phyloP scores from a whole-genome alignment of 2,888 invertebrate species.

The Hydraecia micacea region DNA sequence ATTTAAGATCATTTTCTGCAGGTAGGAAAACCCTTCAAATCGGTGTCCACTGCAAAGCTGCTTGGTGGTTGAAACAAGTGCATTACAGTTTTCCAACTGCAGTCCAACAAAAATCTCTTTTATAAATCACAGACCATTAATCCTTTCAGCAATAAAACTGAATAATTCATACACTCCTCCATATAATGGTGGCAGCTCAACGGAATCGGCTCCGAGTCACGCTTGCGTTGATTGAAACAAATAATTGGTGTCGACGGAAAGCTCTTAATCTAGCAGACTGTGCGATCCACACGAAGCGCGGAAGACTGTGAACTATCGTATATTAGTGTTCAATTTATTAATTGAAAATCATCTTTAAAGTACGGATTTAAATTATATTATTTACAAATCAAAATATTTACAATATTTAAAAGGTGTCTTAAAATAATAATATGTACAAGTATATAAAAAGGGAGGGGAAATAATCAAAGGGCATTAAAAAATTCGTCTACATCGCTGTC shows the following conservation, averaged over 20 bases:
- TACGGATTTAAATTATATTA: too few relatives aligned
- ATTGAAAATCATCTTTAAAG: not conserved
- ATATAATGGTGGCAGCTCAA: conserved; percentile 45
- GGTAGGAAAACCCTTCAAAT: not conserved
- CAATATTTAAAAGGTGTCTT: too few relatives aligned
- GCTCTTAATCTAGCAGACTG: conserved; percentile 63
- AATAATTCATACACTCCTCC: conserved; percentile 38
- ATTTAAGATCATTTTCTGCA: not conserved
- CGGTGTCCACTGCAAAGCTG: not conserved
- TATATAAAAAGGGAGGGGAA: too few relatives aligned
- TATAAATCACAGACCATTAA: conserved; percentile 10
- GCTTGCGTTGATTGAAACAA: conserved; percentile 70
- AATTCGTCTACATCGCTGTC: too few relatives aligned
- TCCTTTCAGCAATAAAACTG: conserved; percentile 18
- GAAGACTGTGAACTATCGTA: conserved; percentile 42
- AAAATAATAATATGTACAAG: too few relatives aligned
- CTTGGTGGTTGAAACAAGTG: not conserved
- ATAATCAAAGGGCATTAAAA: too few relatives aligned
- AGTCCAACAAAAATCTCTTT: not conserved
- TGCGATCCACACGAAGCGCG: conserved; percentile 59
- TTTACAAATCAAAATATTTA: too few relatives aligned
- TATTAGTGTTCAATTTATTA: conserved; percentile 2
- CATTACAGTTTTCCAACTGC: too few relatives aligned
- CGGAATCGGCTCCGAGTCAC: conserved; percentile 54
- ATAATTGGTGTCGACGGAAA: conserved; percentile 64